Evolutionary conservation across 1,140 invertebrate genomes (phyloP), one percentile per base, ranked within the genome.

Genomic region (Cydia amplana): DNA sequence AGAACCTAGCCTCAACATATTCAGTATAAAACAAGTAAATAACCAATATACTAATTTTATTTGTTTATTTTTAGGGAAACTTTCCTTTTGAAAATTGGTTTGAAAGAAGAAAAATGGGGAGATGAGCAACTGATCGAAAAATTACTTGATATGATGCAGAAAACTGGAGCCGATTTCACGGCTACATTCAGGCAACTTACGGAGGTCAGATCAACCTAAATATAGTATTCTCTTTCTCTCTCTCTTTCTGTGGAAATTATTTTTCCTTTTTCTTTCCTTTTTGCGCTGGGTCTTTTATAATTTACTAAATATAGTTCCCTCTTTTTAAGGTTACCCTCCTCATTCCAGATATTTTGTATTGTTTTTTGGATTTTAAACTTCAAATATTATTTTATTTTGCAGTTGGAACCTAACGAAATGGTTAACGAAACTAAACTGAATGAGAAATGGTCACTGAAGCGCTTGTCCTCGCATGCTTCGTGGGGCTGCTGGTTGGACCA

Each of bases 111-210:
- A 73, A 86, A 84, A 12, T 90, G 90, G 82, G 88, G 89, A 23
- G 88, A 93, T 51, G 88, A 87, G 60, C 85, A 91, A 32, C 80
- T 96, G 46, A 83, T 95, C 4, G 91, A 94, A 43, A 90, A 93
- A 67, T 88, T 96, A 10, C 85, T 95, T 9, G 89, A 94, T 65
- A 94, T 95, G 82, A 95, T 96, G 94, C 92, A 94, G 80, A 93
- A 94, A 25, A 94, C 93, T 20, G 93, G 93, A 28, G 93, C 95
- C 2, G 95, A 96, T 85, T 96, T 95, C 80, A 96, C 95, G 2
- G 94, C 94, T 78, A 94, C 93, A 2, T 96, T 96, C 80, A 88
- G 94, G 72, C 93, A 94, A 83, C 85, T 96, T 49, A 94, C 93
- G 85, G 87, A 93, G 76, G 85, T 92, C 78, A 72, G 20, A 32